Base-by-base conservation (phyloP, 2,797 vertebrate species). In the Xenops minutus region DNA sequence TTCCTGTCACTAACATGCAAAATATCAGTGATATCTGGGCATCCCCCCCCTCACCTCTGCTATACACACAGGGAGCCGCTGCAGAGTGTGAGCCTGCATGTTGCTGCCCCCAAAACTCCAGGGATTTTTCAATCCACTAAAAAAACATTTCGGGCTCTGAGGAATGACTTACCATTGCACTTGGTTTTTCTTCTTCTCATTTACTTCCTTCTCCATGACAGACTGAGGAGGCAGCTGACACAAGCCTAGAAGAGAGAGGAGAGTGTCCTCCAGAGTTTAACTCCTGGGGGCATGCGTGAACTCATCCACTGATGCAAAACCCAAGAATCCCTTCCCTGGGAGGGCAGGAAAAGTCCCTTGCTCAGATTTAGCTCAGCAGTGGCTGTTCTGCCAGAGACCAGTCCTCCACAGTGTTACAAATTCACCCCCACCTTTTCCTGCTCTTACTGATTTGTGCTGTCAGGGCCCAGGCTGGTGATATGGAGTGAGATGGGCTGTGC, bases 181-280 rank as follows among this genome's bases (percentile, higher is more conserved):
- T 68, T 85, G 81, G 37, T 92, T 97, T 93, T 97, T 72, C 87
- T 97, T 98, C n/a, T 96, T 97, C 72, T 93, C 89, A 7, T 98
- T 95, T 64, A 98, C 97, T 92, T 98, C 98, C 49, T 98, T 88
- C 71, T 97, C 92, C 98, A 98, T 99, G 63, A 66, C 83, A 36
- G 97, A 87, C 29, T 63, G 80, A 46, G 98, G 89, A 15, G 98
- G 98, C 72, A 99, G 87, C 8, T 32, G 78, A n/a, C 81, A 95
- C 24, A 98, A 89, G 27, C 98, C 98, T 99, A 49, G 59, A 72
- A 95, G 74, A 92, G 76, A 71, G 48, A 55, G 61, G 27, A 72
- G 62, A 85, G 15, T 0, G 0, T 67, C 12, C 12, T 62, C 32
- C 10, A 2, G 14, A 32, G 12, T 34, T 87, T 68, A 91, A n/a